Evolutionary conservation across 2,888 invertebrate species (phyloP), one percentile per base, ranked within the genome.

Genomic region (Heteromyza rotundicornis): DNA sequence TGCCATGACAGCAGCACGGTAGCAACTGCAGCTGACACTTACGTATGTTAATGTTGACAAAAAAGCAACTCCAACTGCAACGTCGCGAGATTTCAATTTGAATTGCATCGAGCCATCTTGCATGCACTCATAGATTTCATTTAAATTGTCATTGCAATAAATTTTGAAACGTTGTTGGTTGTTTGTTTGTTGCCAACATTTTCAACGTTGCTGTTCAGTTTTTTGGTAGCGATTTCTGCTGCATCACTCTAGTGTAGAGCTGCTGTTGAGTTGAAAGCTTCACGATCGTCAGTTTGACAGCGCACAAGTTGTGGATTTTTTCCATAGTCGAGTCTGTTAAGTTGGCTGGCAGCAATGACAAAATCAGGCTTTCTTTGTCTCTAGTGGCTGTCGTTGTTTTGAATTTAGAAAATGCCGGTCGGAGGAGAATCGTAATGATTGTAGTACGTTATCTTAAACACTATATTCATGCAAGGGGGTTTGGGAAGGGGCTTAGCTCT

Each of bases 21-120:
- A 76, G 78, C 74, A 69, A 70, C 74, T 70, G 62, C 68, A 64
- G 67, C 71, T 75, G 77, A 75, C 78, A 77, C 76, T 78, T 78
- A 75, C 75, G 74, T 77, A 77, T 77, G 79, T 77, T 79, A 79
- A 79, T 79, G 72, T 69, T 76, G 76, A 75, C 75, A 74, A 77
- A 74, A 76, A 71, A 73, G 71, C 63, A 40, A 14, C 61, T 54
- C 55, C 44, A 49, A 66, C 57, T 64, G 70, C 64, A 70, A 65
- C 57, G 62, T 65, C 65, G 54, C 54, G 20, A 17, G 7, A 19
- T 20, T 47, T 47, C 47, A 47, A 19, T 47, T 20, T 47, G 47
- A 19, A 20, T 47, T 47, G 47, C 47, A 19, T 17, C 47, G 20
- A 20, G 20, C 47, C 20, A 47, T 19, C 47, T 47, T 47, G 40